Evolutionary conservation across 2,113 vertebrate species (phyloP).

Genomic region (Micronycteris hirsuta): DNA sequence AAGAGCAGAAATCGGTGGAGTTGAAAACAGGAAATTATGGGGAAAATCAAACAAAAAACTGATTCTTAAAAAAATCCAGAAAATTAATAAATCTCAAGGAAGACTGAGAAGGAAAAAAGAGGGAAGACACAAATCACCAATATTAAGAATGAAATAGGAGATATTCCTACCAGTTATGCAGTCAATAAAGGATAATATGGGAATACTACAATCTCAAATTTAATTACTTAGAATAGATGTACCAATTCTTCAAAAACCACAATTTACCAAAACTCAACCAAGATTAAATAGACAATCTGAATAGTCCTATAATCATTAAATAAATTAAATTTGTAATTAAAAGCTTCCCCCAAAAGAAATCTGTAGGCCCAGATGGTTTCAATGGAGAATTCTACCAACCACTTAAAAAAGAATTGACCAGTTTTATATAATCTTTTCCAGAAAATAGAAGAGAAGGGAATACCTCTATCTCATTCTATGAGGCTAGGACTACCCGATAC

Average conservation of each 20-base stretch:
- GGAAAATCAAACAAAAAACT: no score
- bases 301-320: neutral
- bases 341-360: neutral
- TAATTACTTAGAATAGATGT: neutral
- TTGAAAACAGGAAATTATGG: no score
- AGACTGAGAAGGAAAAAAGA: no score
- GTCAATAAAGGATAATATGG: neutral
- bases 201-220: neutral
- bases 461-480: neutral
- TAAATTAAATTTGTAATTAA: neutral
- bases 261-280: neutral
- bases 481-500: neutral
- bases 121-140: no score
- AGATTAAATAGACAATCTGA: neutral
- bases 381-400: neutral
- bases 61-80: no score
- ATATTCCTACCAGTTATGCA: neutral
- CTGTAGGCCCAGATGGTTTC: neutral
- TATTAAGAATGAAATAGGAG: neutral
- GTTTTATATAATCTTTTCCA: neutral
- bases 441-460: neutral
- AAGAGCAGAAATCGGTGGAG: no score
- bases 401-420: neutral
- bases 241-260: neutral
- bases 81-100: no score